Base-by-base conservation (phyloP, 2,888 invertebrate genomes). In the Chymomyza procnemis region DNA sequence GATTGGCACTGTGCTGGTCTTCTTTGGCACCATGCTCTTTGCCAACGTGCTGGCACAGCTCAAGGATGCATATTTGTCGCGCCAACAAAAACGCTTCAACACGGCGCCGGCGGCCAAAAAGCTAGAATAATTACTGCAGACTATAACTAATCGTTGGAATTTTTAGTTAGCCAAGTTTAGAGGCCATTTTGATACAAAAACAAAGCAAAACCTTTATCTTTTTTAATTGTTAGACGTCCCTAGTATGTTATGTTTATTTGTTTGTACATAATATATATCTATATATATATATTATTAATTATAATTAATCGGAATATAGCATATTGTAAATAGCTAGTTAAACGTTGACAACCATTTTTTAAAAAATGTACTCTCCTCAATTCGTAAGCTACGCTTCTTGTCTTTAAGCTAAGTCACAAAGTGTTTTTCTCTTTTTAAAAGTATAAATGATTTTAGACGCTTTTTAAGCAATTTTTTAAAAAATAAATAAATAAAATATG, bases 11-110 rank as follows among this genome's bases (percentile, higher is more conserved):
- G 85, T 94, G 1, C 91, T 97, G 54, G 99, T 99, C 1, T 99
- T 99, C 90, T 90, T 94, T 1, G 99, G 99, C 3, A 99, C 99
- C 0, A 91, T 98, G 67, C 94, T 99, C 82, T 99, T 99, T 88
- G 96, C 97, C 0, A 97, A 98, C 89, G 88, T 96, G 34, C 76
- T 94, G 54, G 93, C 93, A 85, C 84, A 83, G 70, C 58, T 83
- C 62, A 64, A 52, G 60, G 75, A 82, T 19, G 87, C 83, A 1
- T 41, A 41, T 41, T 41, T 41, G 34, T 9, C 34, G 34, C 34
- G 34, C 34, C 34, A 41, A 41, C 9, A 41, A 22, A 57, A 52
- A 4, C 75, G 71, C 9, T 59, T 55, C 3, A 67, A 62, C 14
- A 52, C 54, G 21, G 59, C 50, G 1, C 50, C 78, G 1, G 58